Base-by-base conservation (phyloP, 2,888 invertebrate genomes). In the Acronicta alni region DNA sequence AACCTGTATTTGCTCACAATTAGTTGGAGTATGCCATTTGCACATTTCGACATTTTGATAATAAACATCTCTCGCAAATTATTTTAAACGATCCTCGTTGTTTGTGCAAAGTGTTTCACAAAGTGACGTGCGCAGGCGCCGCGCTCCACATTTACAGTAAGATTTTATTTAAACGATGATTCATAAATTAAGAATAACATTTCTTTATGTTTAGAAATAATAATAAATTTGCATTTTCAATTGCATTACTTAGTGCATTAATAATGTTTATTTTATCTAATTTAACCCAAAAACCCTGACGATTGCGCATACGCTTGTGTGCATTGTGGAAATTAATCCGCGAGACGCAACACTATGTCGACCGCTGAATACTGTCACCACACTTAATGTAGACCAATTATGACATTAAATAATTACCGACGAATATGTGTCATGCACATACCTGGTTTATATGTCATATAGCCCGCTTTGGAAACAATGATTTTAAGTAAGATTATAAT, bases 1-100 rank as follows among this genome's bases (percentile, higher is more conserved):
- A 49, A 39, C 69, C 47, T 42, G 66, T 44, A 52, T 48, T 45
- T 26, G 49, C 51, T 41, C 39, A 39, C 63, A 68, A 63, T 52
- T 62, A 45, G 54, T 45, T n/a, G 18, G 23, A 30, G 37, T 14
- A 17, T 23, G 23, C 17, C 49, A 44, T 26, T 53, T 16, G n/a
- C 12, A 30, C 6, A 18, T 53, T 45, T 30, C 39, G 30, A 54
- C 54, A 54, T 15, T 7, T 38, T 26, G n/a, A 39, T 17, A 23
- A 6, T 18, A 44, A 54, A 30, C 7, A 30, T 18, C 32, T 5
- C 42, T 35, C 45, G 54, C 39, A 26, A 26, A 37, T 44, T 44
- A 38, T 37, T 26, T 39, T 45, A 45, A 35, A 35, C 15, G 52
- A n/a, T 32, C 30, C 52, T 44, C 17, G 38, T 53, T 44, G 39